A percentile compares a stretch with the other conserved stretches of the same genome.
Conservation (phyloP, 2,113 vertebrate species). For the Epinephelus cyanopodus region DNA sequence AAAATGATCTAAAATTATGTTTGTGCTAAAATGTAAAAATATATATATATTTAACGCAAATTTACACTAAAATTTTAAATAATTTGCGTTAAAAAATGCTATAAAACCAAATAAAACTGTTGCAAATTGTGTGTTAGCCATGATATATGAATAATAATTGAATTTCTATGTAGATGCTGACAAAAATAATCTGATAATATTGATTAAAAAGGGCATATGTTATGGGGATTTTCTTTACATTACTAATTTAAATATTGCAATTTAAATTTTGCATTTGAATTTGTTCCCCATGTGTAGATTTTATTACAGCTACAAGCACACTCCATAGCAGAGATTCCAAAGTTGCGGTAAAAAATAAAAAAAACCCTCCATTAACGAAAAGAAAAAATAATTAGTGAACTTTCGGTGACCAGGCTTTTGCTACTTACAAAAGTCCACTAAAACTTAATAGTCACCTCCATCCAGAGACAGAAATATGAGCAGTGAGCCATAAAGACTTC, state of each 20-base stretch:
- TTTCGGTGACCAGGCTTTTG: conserved; percentile 61
- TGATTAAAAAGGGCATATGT: neutral
- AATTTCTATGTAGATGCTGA: neutral
- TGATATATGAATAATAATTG: neutral
- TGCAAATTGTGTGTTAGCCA: neutral
- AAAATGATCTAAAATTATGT: neutral
- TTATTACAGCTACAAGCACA: neutral
- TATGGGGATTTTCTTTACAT: neutral
- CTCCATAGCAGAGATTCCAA: neutral
- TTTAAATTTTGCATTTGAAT: neutral
- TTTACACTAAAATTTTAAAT: neutral
- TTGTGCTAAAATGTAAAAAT: neutral
- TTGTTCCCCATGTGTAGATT: neutral
- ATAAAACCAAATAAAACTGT: neutral
- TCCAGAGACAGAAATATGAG: conserved; percentile 75
- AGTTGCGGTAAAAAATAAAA: neutral
- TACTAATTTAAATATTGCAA: neutral
- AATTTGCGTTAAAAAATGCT: neutral
- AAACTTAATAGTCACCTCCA: conserved; percentile 64
- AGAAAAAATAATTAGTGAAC: conserved; percentile 54
- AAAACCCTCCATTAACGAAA: neutral
- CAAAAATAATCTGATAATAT: neutral
- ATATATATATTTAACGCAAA: too few species aligned
- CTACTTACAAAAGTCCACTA: conserved; percentile 66
- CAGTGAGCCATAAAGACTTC: conserved; percentile 65